phyloP scores from a whole-genome alignment of 2,888 invertebrate genomes.

The Ischnus inquisitorius region DNA sequence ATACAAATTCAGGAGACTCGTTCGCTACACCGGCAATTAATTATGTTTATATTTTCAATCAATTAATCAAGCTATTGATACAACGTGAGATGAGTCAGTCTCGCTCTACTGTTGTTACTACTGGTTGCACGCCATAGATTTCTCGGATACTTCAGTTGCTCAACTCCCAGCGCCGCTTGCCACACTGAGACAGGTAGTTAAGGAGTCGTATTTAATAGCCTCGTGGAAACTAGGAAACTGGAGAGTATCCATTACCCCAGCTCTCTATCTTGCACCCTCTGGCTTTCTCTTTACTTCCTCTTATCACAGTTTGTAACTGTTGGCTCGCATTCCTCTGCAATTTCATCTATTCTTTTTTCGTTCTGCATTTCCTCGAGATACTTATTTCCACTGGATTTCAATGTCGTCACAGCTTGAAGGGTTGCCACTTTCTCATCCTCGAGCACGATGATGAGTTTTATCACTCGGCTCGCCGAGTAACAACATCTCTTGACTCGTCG shows the following conservation, averaged over 20 bases:
- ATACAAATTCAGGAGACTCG: neutral
- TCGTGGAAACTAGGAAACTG: constrained; percentile 46
- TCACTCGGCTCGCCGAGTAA: constrained; percentile 1
- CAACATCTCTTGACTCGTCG: constrained; percentile 4
- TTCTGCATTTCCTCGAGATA: constrained; percentile 21
- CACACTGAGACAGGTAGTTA: constrained; percentile 53
- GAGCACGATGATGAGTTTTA: constrained; percentile 21
- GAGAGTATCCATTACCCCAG: constrained; percentile 49
- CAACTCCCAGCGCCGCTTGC: constrained; percentile 37
- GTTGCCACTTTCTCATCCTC: constrained; percentile 10
- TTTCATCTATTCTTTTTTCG: constrained; percentile 31
- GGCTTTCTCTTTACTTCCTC: constrained; percentile 16
- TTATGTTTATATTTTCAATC: neutral
- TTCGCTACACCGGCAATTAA: neutral
- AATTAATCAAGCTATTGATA: neutral
- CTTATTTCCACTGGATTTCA: constrained; percentile 36
- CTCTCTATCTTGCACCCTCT: constrained; percentile 2
- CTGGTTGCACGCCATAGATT: constrained; percentile 27
- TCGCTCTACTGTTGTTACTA: neutral
- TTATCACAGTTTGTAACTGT: constrained; percentile 19
- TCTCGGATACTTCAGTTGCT: constrained; percentile 40
- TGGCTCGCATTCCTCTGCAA: constrained; percentile 31
- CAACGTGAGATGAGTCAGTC: neutral
- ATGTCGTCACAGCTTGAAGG: constrained; percentile 15
- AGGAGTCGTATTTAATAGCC: constrained; percentile 57